Evolutionary conservation across 2,797 vertebrate genomes (phyloP), one percentile per base, ranked within the genome.

Genomic region (Galago senegalensis): DNA sequence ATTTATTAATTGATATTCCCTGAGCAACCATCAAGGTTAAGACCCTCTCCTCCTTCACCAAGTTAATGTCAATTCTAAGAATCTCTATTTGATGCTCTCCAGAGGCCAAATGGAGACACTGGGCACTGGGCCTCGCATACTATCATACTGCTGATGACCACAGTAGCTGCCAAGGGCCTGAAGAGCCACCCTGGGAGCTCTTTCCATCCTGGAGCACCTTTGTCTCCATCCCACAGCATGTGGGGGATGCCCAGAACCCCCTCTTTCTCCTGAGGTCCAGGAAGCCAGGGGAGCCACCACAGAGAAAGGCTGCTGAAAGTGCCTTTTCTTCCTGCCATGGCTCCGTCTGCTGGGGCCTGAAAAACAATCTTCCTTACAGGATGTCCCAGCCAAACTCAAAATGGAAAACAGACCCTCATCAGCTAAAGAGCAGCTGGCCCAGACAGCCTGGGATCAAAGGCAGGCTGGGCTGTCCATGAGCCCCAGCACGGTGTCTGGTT

Each of bases 381-480:
- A 96, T 34, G 89, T 46, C 10, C 31, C 89, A 86, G 97, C 96
- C 21, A 53, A 95, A 87, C 88, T 80, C 93, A 93, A 97, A 98
- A 98, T 98, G 0, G 0, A 97, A 98, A 98, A 82, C 98, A 98
- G 98, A 98, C 96, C 91, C 18, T 2, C 81, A 61, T 91, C 95
- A 31, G 96, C 89, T 85, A 87, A 77, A 82, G 97, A 94, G 79
- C 76, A 18, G 76, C 91, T 73, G 91, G 96, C n/a, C 31, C 98
- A 95, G 98, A 96, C 93, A 31, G 61, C 79, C 75, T 23, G 56
- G 97, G 98, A 98, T 98, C 98, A 98, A 98, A 98, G 98, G 91
- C 80, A 58, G 67, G 93, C 95, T 63, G 40, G 76, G 97, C 94
- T 82, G 96, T 93, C 97, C 98, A 1, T 0, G 10, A 94, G 77